phyloP scores from a whole-genome alignment of 2,113 vertebrate genomes.

The Hirundichthys speculiger region DNA sequence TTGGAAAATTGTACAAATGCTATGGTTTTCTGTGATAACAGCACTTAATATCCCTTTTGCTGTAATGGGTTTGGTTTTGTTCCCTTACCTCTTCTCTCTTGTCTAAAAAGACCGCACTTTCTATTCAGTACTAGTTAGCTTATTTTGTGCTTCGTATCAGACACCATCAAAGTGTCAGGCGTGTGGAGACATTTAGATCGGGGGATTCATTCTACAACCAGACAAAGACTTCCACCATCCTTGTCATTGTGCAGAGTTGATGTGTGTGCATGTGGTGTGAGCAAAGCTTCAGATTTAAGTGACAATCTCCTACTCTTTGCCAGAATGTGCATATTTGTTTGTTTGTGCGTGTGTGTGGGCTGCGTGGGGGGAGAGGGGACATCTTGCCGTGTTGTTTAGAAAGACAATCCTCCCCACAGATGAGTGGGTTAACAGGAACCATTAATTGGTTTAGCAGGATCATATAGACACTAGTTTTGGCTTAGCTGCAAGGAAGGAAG shows the following conservation, averaged over 20 bases:
- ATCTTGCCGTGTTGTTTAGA: slow-evolving; percentile 77
- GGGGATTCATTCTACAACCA: slow-evolving; percentile 61
- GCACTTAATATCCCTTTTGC: slow-evolving; percentile 59
- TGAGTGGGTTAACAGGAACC: slow-evolving; percentile 79
- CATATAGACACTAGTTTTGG: slow-evolving; percentile 68
- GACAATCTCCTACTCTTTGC: slow-evolving; percentile 67
- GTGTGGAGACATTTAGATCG: slow-evolving; percentile 61
- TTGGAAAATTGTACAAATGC: slow-evolving; percentile 68
- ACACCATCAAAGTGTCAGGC: slow-evolving; percentile 52
- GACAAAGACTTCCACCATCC: slow-evolving; percentile 68
- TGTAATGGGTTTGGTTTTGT: slow-evolving; percentile 65
- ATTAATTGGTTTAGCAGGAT: slow-evolving; percentile 83
- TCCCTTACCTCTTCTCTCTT: slow-evolving; percentile 51
- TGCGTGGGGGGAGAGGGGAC: slow-evolving; percentile 62
- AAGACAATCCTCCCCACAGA: slow-evolving; percentile 75
- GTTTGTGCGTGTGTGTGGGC: slow-evolving; percentile 60
- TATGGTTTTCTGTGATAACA: slow-evolving; percentile 73
- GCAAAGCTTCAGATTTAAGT: slow-evolving; percentile 64
- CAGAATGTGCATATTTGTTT: slow-evolving; percentile 2
- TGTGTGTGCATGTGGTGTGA: slow-evolving; percentile 56
- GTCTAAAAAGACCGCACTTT: slow-evolving; percentile 40
- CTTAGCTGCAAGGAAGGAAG: slow-evolving; percentile 69
- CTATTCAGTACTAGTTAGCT: slow-evolving; percentile 42
- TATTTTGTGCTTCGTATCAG: slow-evolving; percentile 57
- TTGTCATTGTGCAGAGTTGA: slow-evolving; percentile 61